phyloP scores from a whole-genome alignment of 2,888 invertebrate species.

The Anaspis maculata region DNA sequence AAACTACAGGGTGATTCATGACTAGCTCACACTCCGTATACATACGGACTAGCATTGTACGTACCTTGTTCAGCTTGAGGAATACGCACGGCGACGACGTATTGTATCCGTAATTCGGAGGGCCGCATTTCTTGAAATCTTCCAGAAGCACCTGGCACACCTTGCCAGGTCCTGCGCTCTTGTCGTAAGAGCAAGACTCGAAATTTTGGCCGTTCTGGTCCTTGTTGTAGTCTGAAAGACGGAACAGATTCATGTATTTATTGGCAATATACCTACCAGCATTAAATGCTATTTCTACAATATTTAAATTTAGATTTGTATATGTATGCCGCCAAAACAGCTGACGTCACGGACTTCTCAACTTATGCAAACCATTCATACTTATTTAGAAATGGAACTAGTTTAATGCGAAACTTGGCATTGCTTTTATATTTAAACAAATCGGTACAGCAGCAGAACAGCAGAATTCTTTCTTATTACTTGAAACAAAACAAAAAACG shows the following conservation, averaged over 20 bases:
- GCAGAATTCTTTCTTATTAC: no score
- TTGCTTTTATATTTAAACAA: no score
- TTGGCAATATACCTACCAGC: not conserved
- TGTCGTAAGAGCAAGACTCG: slow-evolving; percentile 48
- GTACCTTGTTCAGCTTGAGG: slow-evolving; percentile 67
- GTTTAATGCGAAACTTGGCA: no score
- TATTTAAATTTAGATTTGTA: not conserved
- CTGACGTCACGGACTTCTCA: not conserved
- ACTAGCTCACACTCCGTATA: no score
- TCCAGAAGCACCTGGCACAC: slow-evolving; percentile 48
- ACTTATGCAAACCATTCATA: not conserved
- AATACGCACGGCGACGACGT: slow-evolving; percentile 74
- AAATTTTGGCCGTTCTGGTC: slow-evolving; percentile 44
- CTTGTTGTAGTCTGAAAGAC: slow-evolving; percentile 39
- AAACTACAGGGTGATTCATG: no score
- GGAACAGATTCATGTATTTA: not conserved
- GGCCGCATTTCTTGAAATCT: slow-evolving; percentile 47
- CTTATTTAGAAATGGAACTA: not conserved
- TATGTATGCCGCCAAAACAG: not conserved
- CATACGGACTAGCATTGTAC: no score
- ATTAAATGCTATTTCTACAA: not conserved
- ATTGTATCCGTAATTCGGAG: slow-evolving; percentile 58
- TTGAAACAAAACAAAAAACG: no score
- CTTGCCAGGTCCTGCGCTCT: slow-evolving; percentile 40
- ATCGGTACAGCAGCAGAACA: no score